Evolutionary conservation across 2,888 invertebrate species (phyloP).

Genomic region (Gastrophysa polygoni): DNA sequence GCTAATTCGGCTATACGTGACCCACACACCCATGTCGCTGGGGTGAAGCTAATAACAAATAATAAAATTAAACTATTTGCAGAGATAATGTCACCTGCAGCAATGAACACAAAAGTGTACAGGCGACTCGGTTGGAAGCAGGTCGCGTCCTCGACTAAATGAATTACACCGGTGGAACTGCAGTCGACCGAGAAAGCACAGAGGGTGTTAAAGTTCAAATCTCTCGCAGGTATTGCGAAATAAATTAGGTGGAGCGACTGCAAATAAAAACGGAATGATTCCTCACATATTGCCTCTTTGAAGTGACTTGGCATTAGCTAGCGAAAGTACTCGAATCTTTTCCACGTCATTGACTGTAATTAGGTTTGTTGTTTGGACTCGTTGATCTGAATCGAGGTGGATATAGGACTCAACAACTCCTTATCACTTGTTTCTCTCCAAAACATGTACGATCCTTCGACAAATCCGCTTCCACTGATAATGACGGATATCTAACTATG

Average conservation of each 20-base stretch:
- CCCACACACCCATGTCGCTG: neutral
- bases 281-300: constrained; percentile 14
- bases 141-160: constrained; percentile 26
- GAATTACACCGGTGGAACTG: constrained; percentile 31
- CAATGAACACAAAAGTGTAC: constrained; percentile 15
- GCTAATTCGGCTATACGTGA: neutral
- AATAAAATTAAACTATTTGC: neutral
- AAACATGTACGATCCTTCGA: no score
- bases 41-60: neutral
- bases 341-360: no score
- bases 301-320: neutral
- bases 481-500: no score
- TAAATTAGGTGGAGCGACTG: constrained; percentile 24
- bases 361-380: no score
- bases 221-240: constrained; percentile 34
- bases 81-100: constrained; percentile 6
- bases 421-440: no score
- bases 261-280: constrained; percentile 25
- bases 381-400: no score
- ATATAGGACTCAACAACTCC: no score
- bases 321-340: no score
- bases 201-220: constrained; percentile 30
- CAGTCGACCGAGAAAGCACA: constrained; percentile 17
- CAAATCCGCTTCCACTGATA: no score
- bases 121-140: constrained; percentile 11